Base-by-base conservation (phyloP, 2,888 invertebrate genomes). In the Eupithecia centaureata region DNA sequence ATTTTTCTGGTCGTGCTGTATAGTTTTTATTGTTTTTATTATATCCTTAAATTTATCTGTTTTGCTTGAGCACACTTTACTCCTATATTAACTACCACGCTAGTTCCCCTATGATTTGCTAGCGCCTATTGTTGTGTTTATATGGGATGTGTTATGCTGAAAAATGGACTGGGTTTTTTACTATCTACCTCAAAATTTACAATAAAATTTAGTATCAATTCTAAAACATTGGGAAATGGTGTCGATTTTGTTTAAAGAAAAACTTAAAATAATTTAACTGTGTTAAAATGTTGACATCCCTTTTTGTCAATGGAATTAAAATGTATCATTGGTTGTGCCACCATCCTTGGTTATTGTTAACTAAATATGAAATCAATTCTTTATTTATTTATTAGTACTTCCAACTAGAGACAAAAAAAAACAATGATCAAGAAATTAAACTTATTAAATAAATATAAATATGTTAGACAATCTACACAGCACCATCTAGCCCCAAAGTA, bases 51-150 rank as follows among this genome's bases (percentile, higher is more conserved):
- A 38, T 66, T 10, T 47, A 13, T 51, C 22, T 10, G 15, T 59
- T 63, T 32, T 38, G 47, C 60, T 38, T 18, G 13, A 47, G 18
- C 8, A 12, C 47, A 47, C n/a, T 12, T 22, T 51, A 58, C 51
- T 27, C 51, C 61, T 27, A 22, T 18, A 42, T 58, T 28, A 18
- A 32, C 32, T 71, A 63, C 73, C 65, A 80, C 79, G 79, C 80
- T 81, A 75, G 76, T 77, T 82, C 30, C 52, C 18, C 79, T 80
- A 68, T 77, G 67, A 76, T 79, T 77, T 74, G 77, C 79, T 75
- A 60, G 70, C 75, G 78, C 82, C 82, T 77, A 71, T 75, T 78
- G 35, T 12, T 56, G 13, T 69, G 60, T 75, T 76, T 73, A 73
- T 76, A 63, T 65, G 61, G 67, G 51, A 73, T 78, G 72, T 74